Evolutionary conservation across 2,888 invertebrate genomes (phyloP).

Genomic region (Patella ulyssiponensis): DNA sequence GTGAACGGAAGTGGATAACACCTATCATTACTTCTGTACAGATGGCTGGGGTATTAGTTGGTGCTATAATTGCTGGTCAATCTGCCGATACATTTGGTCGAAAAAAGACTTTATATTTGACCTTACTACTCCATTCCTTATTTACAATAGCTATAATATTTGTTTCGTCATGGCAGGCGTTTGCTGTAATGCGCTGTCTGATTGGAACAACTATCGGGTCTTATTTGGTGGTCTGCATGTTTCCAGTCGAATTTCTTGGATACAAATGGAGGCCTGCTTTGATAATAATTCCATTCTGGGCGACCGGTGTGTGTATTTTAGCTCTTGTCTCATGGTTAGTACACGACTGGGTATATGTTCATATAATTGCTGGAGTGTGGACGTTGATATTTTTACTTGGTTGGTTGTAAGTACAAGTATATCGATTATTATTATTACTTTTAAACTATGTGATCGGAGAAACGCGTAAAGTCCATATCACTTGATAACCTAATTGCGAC

Average conservation of each 20-base stretch:
- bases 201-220: slow-evolving; percentile 39
- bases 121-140: slow-evolving; percentile 28
- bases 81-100: slow-evolving; percentile 45
- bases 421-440: too few relatives aligned
- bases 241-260: slow-evolving; percentile 43
- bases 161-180: slow-evolving; percentile 51
- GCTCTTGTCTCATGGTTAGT: slow-evolving; percentile 42
- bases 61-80: slow-evolving; percentile 44
- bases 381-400: slow-evolving; percentile 32
- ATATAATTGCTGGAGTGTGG: slow-evolving; percentile 38
- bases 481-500: too few relatives aligned
- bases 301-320: slow-evolving; percentile 39
- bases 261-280: slow-evolving; percentile 40
- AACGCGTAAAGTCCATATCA: too few relatives aligned
- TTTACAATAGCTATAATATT: slow-evolving; percentile 40
- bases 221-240: slow-evolving; percentile 30
- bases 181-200: slow-evolving; percentile 43
- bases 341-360: slow-evolving; percentile 50
- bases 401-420: slow-evolving; percentile 46
- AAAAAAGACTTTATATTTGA: slow-evolving; percentile 43
- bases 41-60: slow-evolving; percentile 48
- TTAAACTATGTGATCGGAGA: too few relatives aligned
- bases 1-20: slow-evolving; percentile 44
- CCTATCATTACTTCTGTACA: slow-evolving; percentile 47
- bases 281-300: slow-evolving; percentile 41